Conservation (phyloP, 2,113 vertebrate species). For the Aix galericulata region DNA sequence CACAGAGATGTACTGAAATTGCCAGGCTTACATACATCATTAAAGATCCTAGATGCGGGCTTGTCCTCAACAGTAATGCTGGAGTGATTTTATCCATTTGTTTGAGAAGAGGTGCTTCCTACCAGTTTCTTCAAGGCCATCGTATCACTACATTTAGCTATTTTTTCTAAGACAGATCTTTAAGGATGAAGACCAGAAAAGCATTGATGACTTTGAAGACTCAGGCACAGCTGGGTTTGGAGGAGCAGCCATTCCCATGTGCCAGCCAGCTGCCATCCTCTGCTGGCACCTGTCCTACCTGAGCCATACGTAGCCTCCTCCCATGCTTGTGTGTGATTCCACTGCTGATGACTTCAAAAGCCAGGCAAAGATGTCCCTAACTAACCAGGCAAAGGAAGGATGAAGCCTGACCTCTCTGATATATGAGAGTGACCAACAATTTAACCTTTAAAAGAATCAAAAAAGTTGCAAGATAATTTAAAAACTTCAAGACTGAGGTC, state of each 20-base stretch:
- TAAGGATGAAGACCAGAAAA: background rate
- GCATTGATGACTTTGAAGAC: background rate
- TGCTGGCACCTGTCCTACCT: background rate
- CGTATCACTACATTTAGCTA: accelerated
- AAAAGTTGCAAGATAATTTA: background rate
- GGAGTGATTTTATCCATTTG: background rate
- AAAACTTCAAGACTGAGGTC: background rate
- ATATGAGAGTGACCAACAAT: background rate
- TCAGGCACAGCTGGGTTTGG: accelerated
- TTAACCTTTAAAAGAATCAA: background rate
- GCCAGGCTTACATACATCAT: background rate
- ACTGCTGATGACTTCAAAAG: background rate
- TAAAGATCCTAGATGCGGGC: background rate
- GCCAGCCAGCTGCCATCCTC: background rate
- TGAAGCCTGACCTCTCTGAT: background rate
- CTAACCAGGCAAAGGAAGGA: background rate
- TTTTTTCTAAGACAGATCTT: background rate
- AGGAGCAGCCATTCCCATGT: background rate
- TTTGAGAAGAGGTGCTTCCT: background rate
- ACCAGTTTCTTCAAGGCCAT: background rate
- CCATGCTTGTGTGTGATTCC: accelerated
- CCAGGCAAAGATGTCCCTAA: background rate
- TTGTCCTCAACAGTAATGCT: background rate
- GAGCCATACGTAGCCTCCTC: accelerated
- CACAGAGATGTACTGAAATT: background rate